phyloP scores from a whole-genome alignment of 2,113 vertebrate genomes.

The Bostrychus sinensis region DNA sequence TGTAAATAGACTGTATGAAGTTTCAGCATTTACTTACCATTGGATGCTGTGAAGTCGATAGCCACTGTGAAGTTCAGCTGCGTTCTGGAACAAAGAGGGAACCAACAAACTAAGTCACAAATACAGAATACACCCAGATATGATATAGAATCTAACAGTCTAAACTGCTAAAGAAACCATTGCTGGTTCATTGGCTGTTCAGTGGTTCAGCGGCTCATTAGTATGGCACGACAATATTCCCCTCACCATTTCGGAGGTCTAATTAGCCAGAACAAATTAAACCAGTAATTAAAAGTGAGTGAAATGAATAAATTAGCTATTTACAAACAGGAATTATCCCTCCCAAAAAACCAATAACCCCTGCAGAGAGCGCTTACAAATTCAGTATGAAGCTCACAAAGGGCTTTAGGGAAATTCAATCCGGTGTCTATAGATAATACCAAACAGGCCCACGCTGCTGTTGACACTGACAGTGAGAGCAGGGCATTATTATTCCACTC shows the following conservation, averaged over 20 bases:
- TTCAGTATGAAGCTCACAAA: constrained; percentile 16
- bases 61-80: constrained; percentile 98
- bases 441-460: constrained; percentile 13
- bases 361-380: constrained; percentile 3
- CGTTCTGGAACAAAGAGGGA: constrained; percentile 79
- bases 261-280: constrained; percentile 51
- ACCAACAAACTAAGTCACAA: neutral
- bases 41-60: constrained; percentile 98
- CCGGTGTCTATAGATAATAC: neutral
- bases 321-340: constrained; percentile 27
- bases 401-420: constrained; percentile 20
- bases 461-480: constrained; percentile 19
- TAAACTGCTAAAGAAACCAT: no score
- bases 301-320: constrained; percentile 48
- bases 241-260: constrained; percentile 23
- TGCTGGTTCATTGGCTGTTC: no score
- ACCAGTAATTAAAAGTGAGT: constrained; percentile 50
- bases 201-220: constrained; percentile 24
- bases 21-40: constrained; percentile 87
- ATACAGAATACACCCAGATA: constrained; percentile 2
- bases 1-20: no score
- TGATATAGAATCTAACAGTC: neutral
- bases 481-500: constrained; percentile 76
- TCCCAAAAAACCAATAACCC: neutral
- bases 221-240: constrained; percentile 17